Percentiles rank a stretch among this genome's conserved stretches.
Evolutionary conservation across 2,113 vertebrate species (phyloP).

Genomic region (Malurus melanocephalus): DNA sequence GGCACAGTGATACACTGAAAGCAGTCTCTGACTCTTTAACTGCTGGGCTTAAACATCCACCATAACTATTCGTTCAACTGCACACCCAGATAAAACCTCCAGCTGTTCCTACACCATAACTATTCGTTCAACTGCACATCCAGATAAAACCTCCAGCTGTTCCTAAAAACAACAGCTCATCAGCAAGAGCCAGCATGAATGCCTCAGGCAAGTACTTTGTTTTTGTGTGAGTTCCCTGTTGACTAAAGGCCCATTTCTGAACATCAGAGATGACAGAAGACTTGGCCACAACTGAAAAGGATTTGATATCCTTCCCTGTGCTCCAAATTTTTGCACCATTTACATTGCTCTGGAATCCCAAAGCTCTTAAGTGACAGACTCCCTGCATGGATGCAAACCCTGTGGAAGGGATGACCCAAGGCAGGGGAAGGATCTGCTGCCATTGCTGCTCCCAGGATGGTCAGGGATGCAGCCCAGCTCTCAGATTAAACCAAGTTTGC

Average conservation of each 20-base stretch:
- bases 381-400: neutral
- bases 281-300: neutral
- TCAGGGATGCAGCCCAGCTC: accelerated
- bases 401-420: neutral
- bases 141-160: constrained; percentile 15
- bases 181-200: neutral
- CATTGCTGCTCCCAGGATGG: neutral
- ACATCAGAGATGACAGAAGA: neutral
- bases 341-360: neutral
- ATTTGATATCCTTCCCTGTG: neutral
- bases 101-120: neutral
- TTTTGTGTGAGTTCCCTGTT: neutral
- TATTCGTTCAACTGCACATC: neutral
- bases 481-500: neutral
- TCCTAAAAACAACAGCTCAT: constrained; percentile 1
- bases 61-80: neutral
- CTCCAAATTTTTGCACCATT: neutral
- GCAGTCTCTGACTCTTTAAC: neutral
- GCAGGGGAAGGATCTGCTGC: neutral
- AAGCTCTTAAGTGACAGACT: neutral
- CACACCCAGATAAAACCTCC: neutral
- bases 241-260: neutral
- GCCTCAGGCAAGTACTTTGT: neutral
- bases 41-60: neutral
- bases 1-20: neutral